A percentile compares a stretch with the other conserved stretches of the same genome.
phyloP scores from a whole-genome alignment of 2,888 invertebrate genomes.

The Eutolmus rufibarbis region DNA sequence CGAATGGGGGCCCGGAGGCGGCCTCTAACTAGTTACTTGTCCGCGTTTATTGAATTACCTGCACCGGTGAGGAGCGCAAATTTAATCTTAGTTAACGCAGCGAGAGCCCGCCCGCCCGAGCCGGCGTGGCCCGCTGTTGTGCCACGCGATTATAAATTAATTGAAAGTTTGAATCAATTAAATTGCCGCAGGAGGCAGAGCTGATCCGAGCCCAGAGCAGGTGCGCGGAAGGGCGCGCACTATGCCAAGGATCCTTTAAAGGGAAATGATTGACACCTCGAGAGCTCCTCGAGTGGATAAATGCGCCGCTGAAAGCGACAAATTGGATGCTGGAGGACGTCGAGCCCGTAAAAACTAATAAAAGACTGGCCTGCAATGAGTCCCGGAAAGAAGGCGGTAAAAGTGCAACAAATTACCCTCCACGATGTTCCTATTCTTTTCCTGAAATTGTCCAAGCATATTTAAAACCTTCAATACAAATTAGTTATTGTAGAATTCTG shows the following conservation, averaged over 20 bases:
- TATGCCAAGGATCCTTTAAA: neutral
- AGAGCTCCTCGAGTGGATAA: conserved; percentile 19
- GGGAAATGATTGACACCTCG: conserved; percentile 26
- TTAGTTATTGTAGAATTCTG: too few species aligned
- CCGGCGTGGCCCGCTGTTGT: neutral
- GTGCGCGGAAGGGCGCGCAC: neutral
- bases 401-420: neutral
- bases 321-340: conserved; percentile 15
- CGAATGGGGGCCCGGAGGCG: neutral
- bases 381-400: neutral
- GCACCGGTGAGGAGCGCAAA: conserved; percentile 30
- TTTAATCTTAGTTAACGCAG: conserved; percentile 40
- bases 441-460: too few species aligned
- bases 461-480: neutral
- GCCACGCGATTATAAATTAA: conserved; percentile 41
- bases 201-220: neutral
- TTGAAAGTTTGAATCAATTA: conserved; percentile 42
- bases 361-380: neutral
- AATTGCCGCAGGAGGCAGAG: conserved; percentile 20
- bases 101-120: neutral
- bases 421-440: neutral
- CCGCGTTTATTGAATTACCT: conserved; percentile 43
- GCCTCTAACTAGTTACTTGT: conserved; percentile 45
- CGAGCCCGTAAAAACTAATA: conserved; percentile 15
- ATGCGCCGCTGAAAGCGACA: conserved; percentile 7